Conservation (phyloP, 53 echinoderm and acorn worm species). For the Crossaster papposus region DNA sequence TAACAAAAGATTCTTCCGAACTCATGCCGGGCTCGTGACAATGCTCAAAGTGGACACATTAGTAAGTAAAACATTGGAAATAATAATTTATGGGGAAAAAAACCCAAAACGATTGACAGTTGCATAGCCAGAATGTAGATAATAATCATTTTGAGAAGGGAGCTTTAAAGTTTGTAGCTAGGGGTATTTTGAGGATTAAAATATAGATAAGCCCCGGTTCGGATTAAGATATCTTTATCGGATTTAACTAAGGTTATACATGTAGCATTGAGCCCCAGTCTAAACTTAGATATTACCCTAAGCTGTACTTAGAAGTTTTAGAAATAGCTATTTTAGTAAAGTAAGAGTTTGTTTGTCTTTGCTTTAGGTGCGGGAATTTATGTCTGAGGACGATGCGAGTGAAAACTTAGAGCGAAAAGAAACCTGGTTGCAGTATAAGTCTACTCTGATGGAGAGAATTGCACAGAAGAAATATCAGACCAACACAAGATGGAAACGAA, state of each 20-base stretch:
- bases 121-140: not conserved
- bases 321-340: not conserved
- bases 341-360: not conserved
- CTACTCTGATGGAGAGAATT: constrained; percentile 65
- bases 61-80: constrained; percentile 55
- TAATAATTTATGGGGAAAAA: not conserved
- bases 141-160: not conserved
- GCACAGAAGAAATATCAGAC: constrained; percentile 59
- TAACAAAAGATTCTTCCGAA: constrained; percentile 78
- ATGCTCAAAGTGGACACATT: constrained; percentile 68
- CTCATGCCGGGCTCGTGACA: constrained; percentile 70
- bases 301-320: too few relatives aligned
- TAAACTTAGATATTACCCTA: too few relatives aligned
- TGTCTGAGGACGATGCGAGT: constrained; percentile 75
- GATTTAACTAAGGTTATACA: not conserved
- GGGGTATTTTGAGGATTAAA: not conserved
- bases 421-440: constrained; percentile 74
- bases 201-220: not conserved
- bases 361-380: constrained; percentile 70
- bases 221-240: not conserved
- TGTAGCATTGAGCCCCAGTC: not conserved
- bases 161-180: not conserved
- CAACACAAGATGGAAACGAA: constrained; percentile 40
- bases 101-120: not conserved
- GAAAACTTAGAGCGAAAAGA: constrained; percentile 61